Evolutionary conservation across 1,140 invertebrate genomes (phyloP).

Genomic region (Panagrolaimus sp.): DNA sequence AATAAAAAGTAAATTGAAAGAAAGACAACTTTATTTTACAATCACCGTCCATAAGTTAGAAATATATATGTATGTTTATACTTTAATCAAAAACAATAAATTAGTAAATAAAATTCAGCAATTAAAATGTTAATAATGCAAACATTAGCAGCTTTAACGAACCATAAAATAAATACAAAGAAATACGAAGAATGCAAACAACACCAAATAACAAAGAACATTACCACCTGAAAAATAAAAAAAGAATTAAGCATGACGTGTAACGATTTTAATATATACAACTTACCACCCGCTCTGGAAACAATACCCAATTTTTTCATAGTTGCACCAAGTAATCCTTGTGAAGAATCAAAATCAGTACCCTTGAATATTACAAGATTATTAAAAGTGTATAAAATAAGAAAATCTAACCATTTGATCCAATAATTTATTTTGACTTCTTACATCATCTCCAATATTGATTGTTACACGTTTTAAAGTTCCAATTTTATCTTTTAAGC

Average conservation of each 20-base stretch:
- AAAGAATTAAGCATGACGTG: slow-evolving; percentile 7
- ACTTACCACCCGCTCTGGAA: slow-evolving; percentile 41
- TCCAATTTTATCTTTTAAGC: slow-evolving; percentile 39
- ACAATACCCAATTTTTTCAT: slow-evolving; percentile 52
- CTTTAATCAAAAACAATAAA: too few relatives aligned
- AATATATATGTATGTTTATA: too few relatives aligned
- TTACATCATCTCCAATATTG: slow-evolving; percentile 54
- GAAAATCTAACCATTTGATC: slow-evolving; percentile 37
- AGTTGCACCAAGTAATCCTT: slow-evolving; percentile 43
- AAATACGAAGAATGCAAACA: slow-evolving; percentile 52
- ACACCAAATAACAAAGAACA: slow-evolving; percentile 48
- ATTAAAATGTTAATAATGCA: too few relatives aligned
- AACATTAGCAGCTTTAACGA: slow-evolving; percentile 17
- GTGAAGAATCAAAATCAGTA: slow-evolving; percentile 41
- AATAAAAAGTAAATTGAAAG: too few relatives aligned
- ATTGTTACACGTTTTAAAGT: slow-evolving; percentile 47
- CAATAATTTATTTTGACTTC: slow-evolving; percentile 52
- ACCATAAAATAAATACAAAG: slow-evolving; percentile 47
- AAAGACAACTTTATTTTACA: too few relatives aligned
- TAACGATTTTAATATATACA: slow-evolving; percentile 15
- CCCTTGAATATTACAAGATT: slow-evolving; percentile 27
- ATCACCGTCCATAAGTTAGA: too few relatives aligned
- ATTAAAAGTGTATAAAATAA: background rate
- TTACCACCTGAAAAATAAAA: slow-evolving; percentile 42
- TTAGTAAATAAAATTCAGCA: too few relatives aligned